Evolutionary conservation across 2,797 vertebrate genomes (phyloP).

Genomic region (Delichon dasypus): DNA sequence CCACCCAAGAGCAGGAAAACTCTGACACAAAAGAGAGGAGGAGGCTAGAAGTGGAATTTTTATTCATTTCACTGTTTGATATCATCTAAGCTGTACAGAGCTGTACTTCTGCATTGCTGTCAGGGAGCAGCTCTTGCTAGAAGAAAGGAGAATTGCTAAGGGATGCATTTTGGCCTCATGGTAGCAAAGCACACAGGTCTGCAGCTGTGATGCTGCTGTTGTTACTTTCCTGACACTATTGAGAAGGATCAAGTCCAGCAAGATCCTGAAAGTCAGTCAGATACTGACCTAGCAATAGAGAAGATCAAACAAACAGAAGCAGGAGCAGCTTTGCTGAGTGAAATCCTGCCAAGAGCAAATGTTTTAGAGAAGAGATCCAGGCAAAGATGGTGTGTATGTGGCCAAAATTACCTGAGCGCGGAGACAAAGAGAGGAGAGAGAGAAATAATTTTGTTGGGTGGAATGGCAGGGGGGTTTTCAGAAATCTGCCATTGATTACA

Average conservation of each 20-base stretch:
- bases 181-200: neutral
- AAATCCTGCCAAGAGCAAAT: neutral
- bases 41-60: neutral
- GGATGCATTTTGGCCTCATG: neutral
- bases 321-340: neutral
- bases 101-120: neutral
- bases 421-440: neutral
- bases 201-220: neutral
- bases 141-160: neutral
- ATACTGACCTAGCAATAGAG: neutral
- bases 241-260: neutral
- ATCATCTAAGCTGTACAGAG: neutral
- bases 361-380: neutral
- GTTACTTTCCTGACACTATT: neutral
- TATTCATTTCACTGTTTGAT: neutral
- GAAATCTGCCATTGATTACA: constrained; percentile 21
- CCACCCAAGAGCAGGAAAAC: neutral
- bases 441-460: neutral
- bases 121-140: rapidly evolving
- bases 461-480: constrained; percentile 1
- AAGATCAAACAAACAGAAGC: neutral
- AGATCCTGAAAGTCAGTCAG: neutral
- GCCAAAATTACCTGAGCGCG: neutral
- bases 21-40: neutral
- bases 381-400: neutral